Percentiles rank a stretch among this genome's conserved stretches.
Conservation (phyloP, 2,888 invertebrate species). For the Drosophila quasianomalipes region DNA sequence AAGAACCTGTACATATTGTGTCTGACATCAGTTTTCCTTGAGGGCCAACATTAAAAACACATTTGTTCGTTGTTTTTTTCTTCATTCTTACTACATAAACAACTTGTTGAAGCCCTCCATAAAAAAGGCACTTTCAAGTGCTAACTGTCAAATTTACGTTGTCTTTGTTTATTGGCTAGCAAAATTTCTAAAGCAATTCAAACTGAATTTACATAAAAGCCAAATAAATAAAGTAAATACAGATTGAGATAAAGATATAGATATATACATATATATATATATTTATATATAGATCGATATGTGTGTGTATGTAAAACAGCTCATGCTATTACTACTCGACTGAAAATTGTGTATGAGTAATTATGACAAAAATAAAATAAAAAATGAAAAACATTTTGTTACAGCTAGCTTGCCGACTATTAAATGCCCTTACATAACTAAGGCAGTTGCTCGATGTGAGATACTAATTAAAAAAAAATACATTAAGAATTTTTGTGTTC, state of each 20-base stretch:
- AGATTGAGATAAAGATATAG: slow-evolving; percentile 13
- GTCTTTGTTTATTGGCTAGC: slow-evolving; percentile 49
- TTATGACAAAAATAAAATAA: slow-evolving; percentile 39
- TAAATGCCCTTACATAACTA: slow-evolving; percentile 8
- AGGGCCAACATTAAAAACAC: slow-evolving; percentile 44
- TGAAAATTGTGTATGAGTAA: slow-evolving; percentile 47
- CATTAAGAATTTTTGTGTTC: not conserved
- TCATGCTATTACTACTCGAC: slow-evolving; percentile 18
- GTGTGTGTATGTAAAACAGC: slow-evolving; percentile 2
- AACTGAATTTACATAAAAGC: slow-evolving; percentile 63
- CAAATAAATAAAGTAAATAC: slow-evolving; percentile 50
- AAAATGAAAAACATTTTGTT: not conserved
- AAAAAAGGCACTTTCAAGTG: slow-evolving; percentile 61
- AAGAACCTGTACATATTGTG: slow-evolving; percentile 28
- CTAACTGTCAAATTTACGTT: slow-evolving; percentile 57
- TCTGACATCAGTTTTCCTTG: slow-evolving; percentile 45
- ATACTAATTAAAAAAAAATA: not conserved
- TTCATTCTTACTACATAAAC: slow-evolving; percentile 36
- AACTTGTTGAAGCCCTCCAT: slow-evolving; percentile 51
- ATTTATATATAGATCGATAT: not conserved
- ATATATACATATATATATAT: not conserved
- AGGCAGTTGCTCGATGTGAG: not conserved
- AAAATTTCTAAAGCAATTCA: slow-evolving; percentile 45
- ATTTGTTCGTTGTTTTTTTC: slow-evolving; percentile 21
- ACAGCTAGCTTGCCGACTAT: not conserved